Conservation (phyloP, 2,113 vertebrate genomes). For the Noturus placidus region DNA sequence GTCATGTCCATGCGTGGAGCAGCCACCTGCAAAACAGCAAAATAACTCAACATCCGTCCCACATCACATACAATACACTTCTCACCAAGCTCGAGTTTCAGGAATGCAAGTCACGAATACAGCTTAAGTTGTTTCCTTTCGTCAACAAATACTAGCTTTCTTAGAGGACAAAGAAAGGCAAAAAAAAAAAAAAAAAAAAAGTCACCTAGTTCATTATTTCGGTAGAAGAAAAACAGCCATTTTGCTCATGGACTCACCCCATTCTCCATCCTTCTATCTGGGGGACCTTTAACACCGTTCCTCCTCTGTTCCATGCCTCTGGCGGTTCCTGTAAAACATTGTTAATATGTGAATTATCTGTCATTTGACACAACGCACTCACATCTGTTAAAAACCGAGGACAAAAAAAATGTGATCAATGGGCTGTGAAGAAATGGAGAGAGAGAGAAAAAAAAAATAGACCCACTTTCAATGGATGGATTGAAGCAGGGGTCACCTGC, state of each 20-base stretch:
- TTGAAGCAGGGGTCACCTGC: slow-evolving; percentile 1
- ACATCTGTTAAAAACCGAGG: background rate
- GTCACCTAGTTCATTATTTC: background rate
- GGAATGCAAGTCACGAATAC: background rate
- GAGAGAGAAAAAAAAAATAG: background rate
- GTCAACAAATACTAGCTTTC: background rate
- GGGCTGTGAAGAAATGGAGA: background rate
- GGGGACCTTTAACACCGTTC: slow-evolving; percentile 82
- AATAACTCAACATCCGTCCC: background rate
- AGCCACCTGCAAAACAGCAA: slow-evolving; percentile 70
- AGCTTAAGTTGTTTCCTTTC: slow-evolving; percentile 4
- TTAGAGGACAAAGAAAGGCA: background rate
- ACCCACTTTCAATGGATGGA: background rate
- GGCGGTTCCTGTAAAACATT: slow-evolving; percentile 69
- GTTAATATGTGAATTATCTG: slow-evolving; percentile 18
- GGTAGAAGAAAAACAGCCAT: background rate
- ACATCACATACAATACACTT: background rate
- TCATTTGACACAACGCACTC: background rate
- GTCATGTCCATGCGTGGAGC: slow-evolving; percentile 94
- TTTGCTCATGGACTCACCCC: slow-evolving; percentile 75
- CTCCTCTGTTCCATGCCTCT: slow-evolving; percentile 83
- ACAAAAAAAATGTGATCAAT: background rate
- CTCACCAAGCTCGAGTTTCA: background rate
- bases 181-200: background rate
- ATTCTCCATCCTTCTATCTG: slow-evolving; percentile 89